These are phyloP conservation scores for Pituophis catenifer DNA, from an alignment of 2,113 vertebrate species.

Conservation along the genomic window DNA sequence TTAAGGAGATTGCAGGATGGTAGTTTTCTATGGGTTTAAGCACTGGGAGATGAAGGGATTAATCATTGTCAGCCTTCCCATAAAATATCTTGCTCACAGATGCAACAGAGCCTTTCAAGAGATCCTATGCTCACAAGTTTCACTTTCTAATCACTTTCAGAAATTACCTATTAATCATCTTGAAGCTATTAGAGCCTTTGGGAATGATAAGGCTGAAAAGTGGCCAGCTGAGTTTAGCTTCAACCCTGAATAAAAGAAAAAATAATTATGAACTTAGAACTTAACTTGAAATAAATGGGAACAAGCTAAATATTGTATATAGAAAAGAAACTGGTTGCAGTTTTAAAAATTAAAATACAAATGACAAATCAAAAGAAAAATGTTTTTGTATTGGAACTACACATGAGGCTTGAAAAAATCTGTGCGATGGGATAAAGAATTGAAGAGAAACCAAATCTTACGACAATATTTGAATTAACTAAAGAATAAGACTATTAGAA, in stretches of 20 bases:
- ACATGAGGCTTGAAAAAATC: not conserved
- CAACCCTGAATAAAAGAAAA: not conserved
- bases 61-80: not conserved
- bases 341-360: not conserved
- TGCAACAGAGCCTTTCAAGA: not conserved
- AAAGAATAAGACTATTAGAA: not conserved
- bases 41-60: not conserved
- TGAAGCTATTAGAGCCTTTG: not conserved
- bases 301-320: not conserved
- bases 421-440: not conserved
- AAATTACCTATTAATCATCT: not conserved
- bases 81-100: not conserved
- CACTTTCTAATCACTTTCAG: not conserved
- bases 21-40: not conserved
- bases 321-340: not conserved
- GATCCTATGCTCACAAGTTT: not conserved
- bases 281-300: not conserved
- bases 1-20: not conserved
- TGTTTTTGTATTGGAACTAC: not conserved
- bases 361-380: not conserved
- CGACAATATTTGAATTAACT: not conserved
- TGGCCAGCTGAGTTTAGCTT: not conserved
- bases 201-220: not conserved
- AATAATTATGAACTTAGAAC: not conserved
- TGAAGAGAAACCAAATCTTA: not conserved